phyloP scores from a whole-genome alignment of 1,140 invertebrate genomes.

The Listronotus bonariensis region DNA sequence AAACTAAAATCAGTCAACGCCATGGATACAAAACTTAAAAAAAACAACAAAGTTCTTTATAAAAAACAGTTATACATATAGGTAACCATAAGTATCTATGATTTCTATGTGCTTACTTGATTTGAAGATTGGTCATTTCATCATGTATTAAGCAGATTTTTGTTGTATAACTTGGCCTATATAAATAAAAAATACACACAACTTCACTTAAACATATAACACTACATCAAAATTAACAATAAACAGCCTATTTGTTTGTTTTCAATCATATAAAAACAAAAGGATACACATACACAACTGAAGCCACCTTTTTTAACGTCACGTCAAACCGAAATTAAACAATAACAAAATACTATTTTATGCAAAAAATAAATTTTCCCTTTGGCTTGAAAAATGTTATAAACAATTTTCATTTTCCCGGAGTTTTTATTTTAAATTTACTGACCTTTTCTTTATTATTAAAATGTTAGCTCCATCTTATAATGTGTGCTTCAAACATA shows the following conservation, averaged over 20 bases:
- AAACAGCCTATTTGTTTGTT: neutral
- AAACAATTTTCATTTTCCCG: conserved; percentile 24
- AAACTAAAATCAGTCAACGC: too few species aligned
- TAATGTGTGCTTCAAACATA: conserved; percentile 52
- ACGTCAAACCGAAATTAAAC: neutral
- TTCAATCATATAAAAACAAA: conserved; percentile 7
- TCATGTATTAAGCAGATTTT: too few species aligned
- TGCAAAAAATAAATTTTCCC: neutral
- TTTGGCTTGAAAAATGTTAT: neutral
- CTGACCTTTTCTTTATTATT: conserved; percentile 54
- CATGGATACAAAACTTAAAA: too few species aligned
- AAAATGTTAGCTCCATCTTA: conserved; percentile 56
- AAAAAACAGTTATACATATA: too few species aligned
- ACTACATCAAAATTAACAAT: too few species aligned
- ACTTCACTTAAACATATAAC: too few species aligned
- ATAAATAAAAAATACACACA: too few species aligned
- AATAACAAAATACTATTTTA: neutral
- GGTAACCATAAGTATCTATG: too few species aligned
- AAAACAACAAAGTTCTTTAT: too few species aligned
- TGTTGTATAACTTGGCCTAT: too few species aligned
- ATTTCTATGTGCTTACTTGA: too few species aligned
- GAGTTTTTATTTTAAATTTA: conserved; percentile 54
- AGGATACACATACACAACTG: conserved; percentile 9
- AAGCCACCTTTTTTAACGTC: conserved; percentile 11
- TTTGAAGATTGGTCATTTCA: too few species aligned